Conservation (phyloP, 2,797 vertebrate genomes). For the Pteronotus mesoamericanus region DNA sequence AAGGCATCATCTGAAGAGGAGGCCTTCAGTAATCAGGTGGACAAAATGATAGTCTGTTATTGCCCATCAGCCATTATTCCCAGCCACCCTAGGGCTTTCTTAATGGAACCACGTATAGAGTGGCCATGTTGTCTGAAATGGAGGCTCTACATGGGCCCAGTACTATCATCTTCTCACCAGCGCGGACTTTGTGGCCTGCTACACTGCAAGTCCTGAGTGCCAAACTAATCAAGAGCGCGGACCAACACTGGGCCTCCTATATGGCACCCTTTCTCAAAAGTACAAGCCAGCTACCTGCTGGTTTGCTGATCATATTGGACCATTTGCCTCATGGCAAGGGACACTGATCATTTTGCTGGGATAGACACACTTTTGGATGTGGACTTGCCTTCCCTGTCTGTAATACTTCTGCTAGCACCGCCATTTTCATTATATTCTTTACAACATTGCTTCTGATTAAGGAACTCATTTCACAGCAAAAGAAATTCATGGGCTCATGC, state of each 20-base stretch:
- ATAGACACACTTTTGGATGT: not conserved
- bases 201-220: not conserved
- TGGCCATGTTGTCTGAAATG: not conserved
- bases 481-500: not conserved
- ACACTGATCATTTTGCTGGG: not conserved
- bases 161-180: not conserved
- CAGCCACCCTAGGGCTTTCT: not conserved
- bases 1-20: not conserved
- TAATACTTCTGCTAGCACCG: not conserved
- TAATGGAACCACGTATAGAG: not conserved
- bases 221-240: not conserved
- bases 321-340: not conserved
- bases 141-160: not conserved
- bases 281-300: not conserved
- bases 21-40: not conserved
- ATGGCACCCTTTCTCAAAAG: not conserved
- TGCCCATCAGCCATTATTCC: not conserved
- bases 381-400: not conserved
- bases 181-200: not conserved
- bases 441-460: not conserved
- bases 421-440: not conserved
- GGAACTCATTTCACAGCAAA: not conserved
- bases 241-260: not conserved
- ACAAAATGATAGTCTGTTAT: not conserved
- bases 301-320: not conserved